phyloP scores from a whole-genome alignment of 1,140 invertebrate genomes.

The Nylanderia fulva region DNA sequence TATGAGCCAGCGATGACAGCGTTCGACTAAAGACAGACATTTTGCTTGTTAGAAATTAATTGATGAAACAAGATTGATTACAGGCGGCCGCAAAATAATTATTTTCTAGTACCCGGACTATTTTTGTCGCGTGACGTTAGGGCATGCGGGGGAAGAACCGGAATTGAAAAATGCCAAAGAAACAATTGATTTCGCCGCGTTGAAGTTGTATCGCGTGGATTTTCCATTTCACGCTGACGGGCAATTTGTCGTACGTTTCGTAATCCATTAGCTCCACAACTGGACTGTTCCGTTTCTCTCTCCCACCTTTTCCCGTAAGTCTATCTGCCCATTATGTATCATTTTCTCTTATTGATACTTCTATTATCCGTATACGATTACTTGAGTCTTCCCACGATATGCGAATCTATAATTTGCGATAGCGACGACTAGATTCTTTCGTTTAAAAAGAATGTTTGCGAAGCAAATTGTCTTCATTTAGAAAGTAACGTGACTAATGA shows the following conservation, averaged over 20 bases:
- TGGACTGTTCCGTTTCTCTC: conserved; percentile 34
- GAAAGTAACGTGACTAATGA: background rate
- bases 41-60: conserved; percentile 2
- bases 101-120: background rate
- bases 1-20: background rate
- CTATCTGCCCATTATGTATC: conserved; percentile 25
- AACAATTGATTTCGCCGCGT: conserved; percentile 36
- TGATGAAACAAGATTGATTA: background rate
- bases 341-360: conserved; percentile 60
- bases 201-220: conserved; percentile 40
- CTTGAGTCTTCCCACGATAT: conserved; percentile 22
- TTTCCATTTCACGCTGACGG: conserved; percentile 53
- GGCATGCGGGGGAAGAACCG: background rate
- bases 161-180: conserved; percentile 42
- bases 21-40: background rate
- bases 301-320: conserved; percentile 28
- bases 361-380: conserved; percentile 25
- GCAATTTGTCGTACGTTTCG: conserved; percentile 61
- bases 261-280: conserved; percentile 51
- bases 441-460: background rate
- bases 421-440: background rate
- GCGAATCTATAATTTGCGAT: conserved; percentile 20
- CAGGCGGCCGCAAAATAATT: background rate
- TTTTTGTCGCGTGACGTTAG: background rate
- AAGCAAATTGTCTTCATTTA: conserved; percentile 7